phyloP scores from a whole-genome alignment of 2,888 invertebrate species.

The Coelopa pilipes region DNA sequence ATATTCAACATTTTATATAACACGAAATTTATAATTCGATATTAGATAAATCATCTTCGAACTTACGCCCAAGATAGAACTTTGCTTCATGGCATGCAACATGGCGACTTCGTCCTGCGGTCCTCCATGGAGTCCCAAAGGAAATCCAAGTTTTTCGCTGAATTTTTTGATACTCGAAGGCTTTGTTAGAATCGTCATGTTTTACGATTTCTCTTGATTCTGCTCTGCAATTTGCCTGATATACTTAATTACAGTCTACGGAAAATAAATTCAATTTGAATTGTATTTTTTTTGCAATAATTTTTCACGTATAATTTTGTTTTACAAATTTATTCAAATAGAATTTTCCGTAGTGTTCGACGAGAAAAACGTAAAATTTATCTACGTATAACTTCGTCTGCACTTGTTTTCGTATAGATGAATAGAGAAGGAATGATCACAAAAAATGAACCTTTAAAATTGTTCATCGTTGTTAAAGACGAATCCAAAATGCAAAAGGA shows the following conservation, averaged over 20 bases:
- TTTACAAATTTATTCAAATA: slow-evolving; percentile 4
- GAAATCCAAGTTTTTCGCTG: slow-evolving; percentile 73
- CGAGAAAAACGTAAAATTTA: slow-evolving; percentile 1
- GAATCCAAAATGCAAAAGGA: not conserved
- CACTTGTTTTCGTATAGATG: slow-evolving; percentile 27
- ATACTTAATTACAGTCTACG: not conserved
- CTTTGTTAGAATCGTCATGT: slow-evolving; percentile 85
- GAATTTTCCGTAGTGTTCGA: slow-evolving; percentile 7
- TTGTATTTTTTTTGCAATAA: not conserved
- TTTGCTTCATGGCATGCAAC: slow-evolving; percentile 46
- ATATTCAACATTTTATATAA: not conserved
- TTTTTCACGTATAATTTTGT: slow-evolving; percentile 5
- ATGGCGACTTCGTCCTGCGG: slow-evolving; percentile 50
- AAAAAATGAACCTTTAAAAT: not conserved
- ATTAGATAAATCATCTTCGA: not conserved
- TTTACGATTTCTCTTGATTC: slow-evolving; percentile 43
- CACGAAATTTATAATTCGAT: not conserved
- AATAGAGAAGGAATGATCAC: slow-evolving; percentile 28
- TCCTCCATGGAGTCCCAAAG: slow-evolving; percentile 68
- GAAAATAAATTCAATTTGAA: too few relatives aligned
- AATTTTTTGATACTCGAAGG: slow-evolving; percentile 78
- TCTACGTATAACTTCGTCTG: not conserved
- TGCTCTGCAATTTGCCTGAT: not conserved
- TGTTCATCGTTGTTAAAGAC: slow-evolving; percentile 2
- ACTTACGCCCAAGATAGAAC: slow-evolving; percentile 58